These are phyloP conservation scores for Dryobates pubescens DNA, from an alignment of 2,797 vertebrate species.

Conservation along the genomic window DNA sequence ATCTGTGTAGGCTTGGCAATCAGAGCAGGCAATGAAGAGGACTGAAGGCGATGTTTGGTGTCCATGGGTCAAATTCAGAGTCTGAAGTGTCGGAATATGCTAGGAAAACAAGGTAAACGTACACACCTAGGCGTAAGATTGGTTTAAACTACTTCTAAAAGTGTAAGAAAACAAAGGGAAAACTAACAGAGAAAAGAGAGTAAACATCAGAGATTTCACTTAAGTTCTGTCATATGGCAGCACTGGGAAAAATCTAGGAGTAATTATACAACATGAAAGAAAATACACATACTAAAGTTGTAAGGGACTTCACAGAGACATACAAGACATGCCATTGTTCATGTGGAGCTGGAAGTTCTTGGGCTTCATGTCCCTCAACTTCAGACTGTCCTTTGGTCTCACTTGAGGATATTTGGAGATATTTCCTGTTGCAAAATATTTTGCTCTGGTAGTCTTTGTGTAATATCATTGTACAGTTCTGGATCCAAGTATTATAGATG, in stretches of 20 bases:
- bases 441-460: not conserved
- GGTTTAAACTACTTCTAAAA: not conserved
- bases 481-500: not conserved
- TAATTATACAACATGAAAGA: not conserved
- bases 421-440: not conserved
- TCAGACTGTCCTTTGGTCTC: accelerated
- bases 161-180: not conserved
- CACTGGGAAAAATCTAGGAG: not conserved
- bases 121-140: not conserved
- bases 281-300: accelerated
- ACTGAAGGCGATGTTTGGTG: not conserved
- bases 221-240: not conserved
- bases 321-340: not conserved
- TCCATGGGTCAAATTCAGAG: not conserved
- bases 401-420: not conserved
- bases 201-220: not conserved
- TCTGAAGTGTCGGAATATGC: not conserved
- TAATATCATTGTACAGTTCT: not conserved
- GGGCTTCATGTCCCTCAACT: accelerated
- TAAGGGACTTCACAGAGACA: not conserved
- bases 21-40: not conserved
- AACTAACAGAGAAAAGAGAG: not conserved
- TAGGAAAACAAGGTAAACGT: not conserved
- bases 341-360: not conserved
- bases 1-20: not conserved